A percentile compares a stretch with the other conserved stretches of the same genome.
Evolutionary conservation across 2,113 vertebrate species (phyloP).

Genomic region (Gorsachius goisagi): DNA sequence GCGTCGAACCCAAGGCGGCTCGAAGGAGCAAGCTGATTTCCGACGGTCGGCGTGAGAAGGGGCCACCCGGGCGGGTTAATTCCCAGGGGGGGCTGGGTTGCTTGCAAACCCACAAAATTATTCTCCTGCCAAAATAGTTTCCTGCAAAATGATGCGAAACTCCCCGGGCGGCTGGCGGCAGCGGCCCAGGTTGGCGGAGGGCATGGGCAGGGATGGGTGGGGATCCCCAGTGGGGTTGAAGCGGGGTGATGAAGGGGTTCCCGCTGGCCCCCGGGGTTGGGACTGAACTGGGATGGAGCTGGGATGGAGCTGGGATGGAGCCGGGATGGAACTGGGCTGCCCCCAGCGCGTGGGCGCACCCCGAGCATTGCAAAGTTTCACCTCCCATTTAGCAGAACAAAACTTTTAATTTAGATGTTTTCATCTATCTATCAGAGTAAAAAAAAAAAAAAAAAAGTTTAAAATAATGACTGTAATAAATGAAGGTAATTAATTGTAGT

Average conservation of each 20-base stretch:
- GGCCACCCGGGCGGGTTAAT: neutral
- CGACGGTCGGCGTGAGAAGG: neutral
- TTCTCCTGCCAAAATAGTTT: neutral
- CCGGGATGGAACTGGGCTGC: neutral
- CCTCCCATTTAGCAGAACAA: slow-evolving; percentile 74
- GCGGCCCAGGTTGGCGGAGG: neutral
- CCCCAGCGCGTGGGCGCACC: neutral
- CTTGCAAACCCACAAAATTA: neutral
- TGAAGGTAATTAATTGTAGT: slow-evolving; percentile 90
- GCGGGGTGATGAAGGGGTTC: neutral
- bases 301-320: no score
- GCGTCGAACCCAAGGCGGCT: neutral
- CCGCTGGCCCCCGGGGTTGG: accelerated
- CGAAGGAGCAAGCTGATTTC: neutral
- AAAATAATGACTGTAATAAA: slow-evolving; percentile 88
- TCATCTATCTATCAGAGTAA: slow-evolving; percentile 75
- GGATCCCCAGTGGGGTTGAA: accelerated
- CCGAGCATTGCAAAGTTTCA: slow-evolving; percentile 44
- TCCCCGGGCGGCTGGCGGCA: accelerated
- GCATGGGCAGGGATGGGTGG: neutral
- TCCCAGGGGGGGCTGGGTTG: neutral
- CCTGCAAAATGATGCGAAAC: neutral
- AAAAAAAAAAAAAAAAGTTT: slow-evolving; percentile 77
- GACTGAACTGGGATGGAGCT: neutral
- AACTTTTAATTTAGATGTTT: slow-evolving; percentile 87